Base-by-base conservation (phyloP, 2,113 vertebrate species). In the Lagopus leucura region DNA sequence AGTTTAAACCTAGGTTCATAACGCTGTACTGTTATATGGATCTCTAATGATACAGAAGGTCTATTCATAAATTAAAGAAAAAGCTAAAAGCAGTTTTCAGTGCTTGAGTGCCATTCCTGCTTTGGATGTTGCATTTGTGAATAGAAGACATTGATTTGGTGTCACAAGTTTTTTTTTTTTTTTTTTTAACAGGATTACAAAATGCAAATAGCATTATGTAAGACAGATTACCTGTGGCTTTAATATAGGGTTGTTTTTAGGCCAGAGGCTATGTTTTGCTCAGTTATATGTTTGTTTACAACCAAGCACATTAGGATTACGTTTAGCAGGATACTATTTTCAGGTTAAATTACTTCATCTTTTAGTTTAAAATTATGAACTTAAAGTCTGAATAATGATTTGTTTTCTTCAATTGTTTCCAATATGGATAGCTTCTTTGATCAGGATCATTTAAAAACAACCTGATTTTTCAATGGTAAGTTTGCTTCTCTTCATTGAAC, bases 201-300 rank as follows among this genome's bases (percentile, higher is more conserved):
- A 92, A 94, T 94, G 52, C 82, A 97, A 95, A 94, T 96, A 93
- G 70, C 61, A 86, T 96, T 96, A 95, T 79, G 73, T 96, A 96
- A 96, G 73, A 83, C 65, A 94, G 96, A 97, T 97, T 94, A 96
- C 86, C 86, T 88, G n/a, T 95, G 91, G 82, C 88, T 96, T 94
- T 95, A 97, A 91, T 95, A 73, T 82, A 65, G 80, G 91, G 94
- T 95, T 93, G 70, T 52, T 91, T 95, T 91, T 83, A 82, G 93
- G 69, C 93, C 80, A 92, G 87, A 83, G 88, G 73, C 93, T 90
- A 36, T 40, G n/a, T 96, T 94, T 96, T 96, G 34, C 76, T 92
- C 72, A 42, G 90, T 95, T 96, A 24, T 92, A n/a, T 71, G 4
- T 81, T 28, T 85, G 60, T 89, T 89, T 89, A 81, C 80, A 94